These are phyloP conservation scores for Syrrhaptes paradoxus DNA, from an alignment of 2,113 vertebrate species.

Conservation along the genomic window DNA sequence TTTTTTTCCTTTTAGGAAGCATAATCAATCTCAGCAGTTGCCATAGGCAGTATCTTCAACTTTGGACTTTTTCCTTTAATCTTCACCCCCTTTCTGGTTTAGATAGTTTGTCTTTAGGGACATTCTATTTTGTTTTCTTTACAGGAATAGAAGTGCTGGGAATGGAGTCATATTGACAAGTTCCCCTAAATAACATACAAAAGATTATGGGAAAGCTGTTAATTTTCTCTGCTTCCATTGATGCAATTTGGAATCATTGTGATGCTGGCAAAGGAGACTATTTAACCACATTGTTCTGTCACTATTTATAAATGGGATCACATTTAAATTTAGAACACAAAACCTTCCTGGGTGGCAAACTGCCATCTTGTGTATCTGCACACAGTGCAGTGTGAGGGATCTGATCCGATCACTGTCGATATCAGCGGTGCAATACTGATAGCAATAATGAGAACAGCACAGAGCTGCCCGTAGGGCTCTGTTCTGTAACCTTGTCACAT, in stretches of 20 bases:
- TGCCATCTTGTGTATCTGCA: neutral
- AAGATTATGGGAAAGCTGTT: conserved; percentile 30
- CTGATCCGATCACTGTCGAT: neutral
- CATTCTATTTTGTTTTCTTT: neutral
- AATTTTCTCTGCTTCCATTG: conserved; percentile 42
- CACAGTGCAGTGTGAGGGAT: neutral
- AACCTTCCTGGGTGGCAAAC: conserved; percentile 28
- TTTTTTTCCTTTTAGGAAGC: neutral
- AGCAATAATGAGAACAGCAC: neutral
- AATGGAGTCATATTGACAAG: neutral
- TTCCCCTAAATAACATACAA: neutral
- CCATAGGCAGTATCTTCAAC: neutral
- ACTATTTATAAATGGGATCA: conserved; percentile 47
- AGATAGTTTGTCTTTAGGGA: neutral
- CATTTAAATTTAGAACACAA: conserved; percentile 40
- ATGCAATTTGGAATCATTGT: conserved; percentile 44
- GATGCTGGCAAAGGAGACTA: neutral
- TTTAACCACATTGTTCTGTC: conserved; percentile 45
- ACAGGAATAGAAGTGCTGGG: neutral
- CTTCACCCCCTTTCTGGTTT: conserved; percentile 76
- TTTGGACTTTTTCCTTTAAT: conserved; percentile 81
- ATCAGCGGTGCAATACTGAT: neutral
- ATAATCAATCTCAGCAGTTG: neutral
- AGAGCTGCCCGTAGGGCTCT: neutral
- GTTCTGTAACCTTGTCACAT: neutral